Conservation (phyloP, 2,888 invertebrate genomes). For the Candidula unifasciata region DNA sequence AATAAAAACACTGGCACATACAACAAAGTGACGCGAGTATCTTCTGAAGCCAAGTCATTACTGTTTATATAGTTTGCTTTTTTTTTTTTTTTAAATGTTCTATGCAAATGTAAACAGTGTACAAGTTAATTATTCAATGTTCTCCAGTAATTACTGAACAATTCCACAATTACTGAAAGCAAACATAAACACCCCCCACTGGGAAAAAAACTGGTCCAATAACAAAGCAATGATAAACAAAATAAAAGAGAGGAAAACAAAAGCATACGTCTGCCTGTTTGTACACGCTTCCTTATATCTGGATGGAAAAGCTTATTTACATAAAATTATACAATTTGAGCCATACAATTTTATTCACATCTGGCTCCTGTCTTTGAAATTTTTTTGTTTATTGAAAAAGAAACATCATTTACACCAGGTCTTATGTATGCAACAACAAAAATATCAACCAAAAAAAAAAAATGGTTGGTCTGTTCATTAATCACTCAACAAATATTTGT, state of each 20-base stretch:
- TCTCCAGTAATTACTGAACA: background rate
- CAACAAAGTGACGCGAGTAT: no score
- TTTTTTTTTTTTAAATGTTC: no score
- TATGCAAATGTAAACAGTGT: background rate
- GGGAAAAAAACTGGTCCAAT: slow-evolving; percentile 37
- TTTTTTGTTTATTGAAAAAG: background rate
- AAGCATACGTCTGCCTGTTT: background rate
- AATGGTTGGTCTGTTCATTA: background rate
- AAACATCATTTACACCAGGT: background rate
- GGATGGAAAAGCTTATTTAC: background rate
- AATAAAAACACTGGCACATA: no score
- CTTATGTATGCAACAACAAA: background rate
- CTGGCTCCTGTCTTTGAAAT: background rate
- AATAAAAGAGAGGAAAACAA: background rate
- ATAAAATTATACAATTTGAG: background rate
- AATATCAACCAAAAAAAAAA: background rate
- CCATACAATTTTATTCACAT: slow-evolving; percentile 26
- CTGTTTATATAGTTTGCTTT: no score
- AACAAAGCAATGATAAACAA: background rate
- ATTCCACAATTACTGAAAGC: background rate
- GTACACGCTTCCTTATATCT: slow-evolving; percentile 42
- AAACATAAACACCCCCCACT: background rate
- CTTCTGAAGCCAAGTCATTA: no score
- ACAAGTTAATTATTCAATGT: slow-evolving; percentile 18
- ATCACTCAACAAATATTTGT: slow-evolving; percentile 37